A percentile compares a stretch with the other conserved stretches of the same genome.
Conservation (phyloP, 2,797 vertebrate species). For the Danio choprae region DNA sequence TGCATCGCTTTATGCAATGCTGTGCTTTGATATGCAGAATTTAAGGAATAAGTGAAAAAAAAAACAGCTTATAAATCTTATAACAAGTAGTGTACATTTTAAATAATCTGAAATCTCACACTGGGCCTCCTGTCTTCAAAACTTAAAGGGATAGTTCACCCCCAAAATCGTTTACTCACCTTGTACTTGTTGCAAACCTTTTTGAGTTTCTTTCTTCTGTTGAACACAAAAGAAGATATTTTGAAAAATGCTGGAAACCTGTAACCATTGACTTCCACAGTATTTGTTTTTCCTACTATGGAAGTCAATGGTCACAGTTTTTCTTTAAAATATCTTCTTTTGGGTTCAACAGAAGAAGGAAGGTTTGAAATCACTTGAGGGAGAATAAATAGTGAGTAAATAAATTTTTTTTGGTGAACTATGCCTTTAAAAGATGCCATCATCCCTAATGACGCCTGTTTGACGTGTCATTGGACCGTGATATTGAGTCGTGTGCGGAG, state of each 20-base stretch:
- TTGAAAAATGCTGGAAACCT: no score
- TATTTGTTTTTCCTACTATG: no score
- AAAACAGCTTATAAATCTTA: constrained; percentile 12
- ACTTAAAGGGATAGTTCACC: no score
- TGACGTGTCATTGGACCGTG: constrained; percentile 47
- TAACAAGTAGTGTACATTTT: neutral
- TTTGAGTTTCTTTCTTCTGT: no score
- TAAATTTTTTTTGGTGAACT: no score
- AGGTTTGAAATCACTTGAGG: constrained; percentile 13
- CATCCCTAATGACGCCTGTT: constrained; percentile 22
- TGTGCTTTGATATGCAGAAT: constrained; percentile 43
- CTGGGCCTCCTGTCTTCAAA: neutral
- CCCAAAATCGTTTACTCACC: neutral
- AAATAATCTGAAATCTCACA: constrained; percentile 5
- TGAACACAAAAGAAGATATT: no score
- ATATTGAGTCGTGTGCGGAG: constrained; percentile 30
- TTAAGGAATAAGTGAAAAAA: constrained; percentile 14
- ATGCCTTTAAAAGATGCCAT: constrained; percentile 14
- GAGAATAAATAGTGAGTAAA: no score
- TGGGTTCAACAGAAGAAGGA: no score
- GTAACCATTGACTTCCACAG: no score
- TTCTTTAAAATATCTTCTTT: no score
- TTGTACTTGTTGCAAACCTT: no score
- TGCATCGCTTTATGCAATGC: constrained; percentile 2
- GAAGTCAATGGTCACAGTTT: no score